A percentile compares a stretch with the other conserved stretches of the same genome.
Conservation (phyloP, 2,888 invertebrate genomes). For the Tachina lurida region DNA sequence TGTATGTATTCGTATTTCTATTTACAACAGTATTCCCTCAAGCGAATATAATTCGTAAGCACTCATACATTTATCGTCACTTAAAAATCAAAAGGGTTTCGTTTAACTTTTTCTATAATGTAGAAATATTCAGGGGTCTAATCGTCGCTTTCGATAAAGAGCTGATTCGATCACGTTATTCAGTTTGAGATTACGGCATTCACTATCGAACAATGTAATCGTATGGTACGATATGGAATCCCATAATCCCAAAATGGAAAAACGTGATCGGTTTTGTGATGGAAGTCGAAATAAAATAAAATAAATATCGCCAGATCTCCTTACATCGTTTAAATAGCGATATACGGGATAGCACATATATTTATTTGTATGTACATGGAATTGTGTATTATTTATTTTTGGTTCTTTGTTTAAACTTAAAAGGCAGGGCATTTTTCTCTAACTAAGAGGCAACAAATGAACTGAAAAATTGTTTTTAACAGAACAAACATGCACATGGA, state of each 20-base stretch:
- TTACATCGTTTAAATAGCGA: background rate
- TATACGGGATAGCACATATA: background rate
- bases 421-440: constrained; percentile 47
- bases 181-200: too few species aligned
- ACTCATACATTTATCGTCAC: background rate
- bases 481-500: constrained; percentile 48
- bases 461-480: constrained; percentile 74
- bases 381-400: background rate
- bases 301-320: background rate
- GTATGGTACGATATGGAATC: too few species aligned
- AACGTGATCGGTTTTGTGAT: too few species aligned
- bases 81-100: background rate
- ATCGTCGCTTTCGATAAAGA: too few species aligned
- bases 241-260: too few species aligned
- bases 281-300: too few species aligned
- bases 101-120: background rate
- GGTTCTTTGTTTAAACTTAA: constrained; percentile 37
- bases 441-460: constrained; percentile 73
- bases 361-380: too few species aligned
- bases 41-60: background rate
- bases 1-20: background rate
- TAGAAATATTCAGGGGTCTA: background rate
- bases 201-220: too few species aligned
- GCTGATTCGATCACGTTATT: too few species aligned
- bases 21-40: constrained; percentile 9